These are phyloP conservation scores for Lynx canadensis DNA, from an alignment of 2,113 vertebrate species.

Conservation along the genomic window DNA sequence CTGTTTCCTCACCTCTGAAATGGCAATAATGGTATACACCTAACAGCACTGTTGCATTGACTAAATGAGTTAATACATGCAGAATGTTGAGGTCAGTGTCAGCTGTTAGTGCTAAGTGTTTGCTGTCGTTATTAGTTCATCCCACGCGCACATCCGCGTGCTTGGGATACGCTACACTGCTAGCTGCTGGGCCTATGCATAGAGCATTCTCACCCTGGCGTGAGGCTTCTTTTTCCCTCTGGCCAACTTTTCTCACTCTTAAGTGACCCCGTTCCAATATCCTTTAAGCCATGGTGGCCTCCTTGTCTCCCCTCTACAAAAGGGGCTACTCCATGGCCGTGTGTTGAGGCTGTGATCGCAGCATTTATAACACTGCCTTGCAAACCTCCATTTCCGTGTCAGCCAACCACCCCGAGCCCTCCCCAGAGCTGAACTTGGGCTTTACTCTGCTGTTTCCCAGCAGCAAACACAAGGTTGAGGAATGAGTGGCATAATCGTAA, in stretches of 20 bases:
- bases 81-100: neutral
- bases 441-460: neutral
- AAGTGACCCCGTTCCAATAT: neutral
- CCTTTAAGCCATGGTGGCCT: neutral
- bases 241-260: neutral
- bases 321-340: neutral
- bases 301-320: neutral
- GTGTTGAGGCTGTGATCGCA: neutral
- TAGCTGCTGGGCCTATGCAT: accelerated
- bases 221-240: neutral
- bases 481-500: neutral
- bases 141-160: accelerated
- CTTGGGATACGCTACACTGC: accelerated
- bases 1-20: neutral
- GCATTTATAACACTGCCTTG: neutral
- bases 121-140: neutral
- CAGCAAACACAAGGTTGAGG: neutral
- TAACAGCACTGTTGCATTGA: neutral
- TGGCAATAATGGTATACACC: neutral
- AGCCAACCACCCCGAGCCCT: neutral
- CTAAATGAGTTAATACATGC: neutral
- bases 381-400: neutral
- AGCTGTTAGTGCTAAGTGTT: neutral
- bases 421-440: neutral
- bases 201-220: accelerated